Evolutionary conservation across 2,113 vertebrate species (phyloP), one percentile per base, ranked within the genome.

Genomic region (Pitta sordida): DNA sequence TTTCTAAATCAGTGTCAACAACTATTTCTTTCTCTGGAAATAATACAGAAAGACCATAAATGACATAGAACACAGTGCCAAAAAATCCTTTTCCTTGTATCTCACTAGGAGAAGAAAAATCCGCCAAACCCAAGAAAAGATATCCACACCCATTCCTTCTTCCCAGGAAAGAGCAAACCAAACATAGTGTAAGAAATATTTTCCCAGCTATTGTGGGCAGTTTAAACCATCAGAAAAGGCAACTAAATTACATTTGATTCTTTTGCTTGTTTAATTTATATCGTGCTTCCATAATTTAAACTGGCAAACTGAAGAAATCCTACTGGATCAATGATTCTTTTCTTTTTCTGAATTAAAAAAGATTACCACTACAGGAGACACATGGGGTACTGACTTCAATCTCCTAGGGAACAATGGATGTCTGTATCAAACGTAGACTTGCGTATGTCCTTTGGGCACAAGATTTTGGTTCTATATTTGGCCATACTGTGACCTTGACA

Each of bases 11-110:
- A 79, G 69, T 91, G 56, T 94, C 85, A 95, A 84, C 68, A 94
- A 51, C 46, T 91, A 76, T 96, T 96, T 96, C 52, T 96, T 94
- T 91, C 51, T 94, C 90, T 95, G 85, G 90, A 97, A 96, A 91
- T 58, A 39, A 87, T 82, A 93, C 69, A 85, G 71, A 93, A 92
- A 86, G 82, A 83, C 36, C 49, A 56, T 79, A 91, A 93, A 88
- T 0, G 13, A 91, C 14, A 13, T 44, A 64, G 80, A 94, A 13
- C 20, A 58, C 10, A 20, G 84, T 73, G 91, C 78, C 92, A 95
- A 74, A 81, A n/a, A 82, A 55, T 4, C 34, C 41, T 23, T 71
- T 88, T 93, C 44, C 59, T 83, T 91, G 86, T 94, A 87, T 92
- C 71, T 90, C 27, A 59, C 49, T 24, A 64, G 64, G 37, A 94